These are phyloP conservation scores for Tethya wilhelma DNA, from an alignment of 37 sponge, comb jelly and placozoan genomes.

Conservation along the genomic window DNA sequence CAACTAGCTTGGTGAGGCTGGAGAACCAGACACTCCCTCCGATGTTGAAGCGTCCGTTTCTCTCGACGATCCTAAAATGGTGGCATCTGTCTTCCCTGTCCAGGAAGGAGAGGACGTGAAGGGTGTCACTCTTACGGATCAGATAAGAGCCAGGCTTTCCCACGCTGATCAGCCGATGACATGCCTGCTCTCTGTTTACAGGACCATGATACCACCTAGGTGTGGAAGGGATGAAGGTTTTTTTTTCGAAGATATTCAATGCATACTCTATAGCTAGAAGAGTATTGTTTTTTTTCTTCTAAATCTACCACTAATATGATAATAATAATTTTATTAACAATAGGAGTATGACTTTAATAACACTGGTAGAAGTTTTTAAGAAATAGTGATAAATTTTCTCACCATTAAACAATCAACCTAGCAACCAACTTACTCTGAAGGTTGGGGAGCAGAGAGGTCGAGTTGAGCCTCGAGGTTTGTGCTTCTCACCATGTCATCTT, in stretches of 20 bases:
- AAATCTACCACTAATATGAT: neutral
- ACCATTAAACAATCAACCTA: too few species aligned
- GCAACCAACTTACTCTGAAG: conserved; percentile 2
- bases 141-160: conserved; percentile 65
- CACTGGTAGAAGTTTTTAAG: too few species aligned
- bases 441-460: neutral
- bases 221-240: neutral
- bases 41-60: conserved; percentile 82
- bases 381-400: too few species aligned
- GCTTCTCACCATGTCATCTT: neutral
- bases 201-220: conserved; percentile 88
- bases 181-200: conserved; percentile 52
- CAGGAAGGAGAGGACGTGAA: conserved; percentile 78
- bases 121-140: conserved; percentile 81
- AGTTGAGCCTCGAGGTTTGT: conserved; percentile 5
- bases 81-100: conserved; percentile 50
- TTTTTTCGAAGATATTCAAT: neutral
- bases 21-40: conserved; percentile 78
- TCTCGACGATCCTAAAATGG: conserved; percentile 75
- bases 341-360: neutral
- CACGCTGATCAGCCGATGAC: conserved; percentile 27
- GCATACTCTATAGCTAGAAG: neutral
- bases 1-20: conserved; percentile 76
- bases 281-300: neutral
- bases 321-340: neutral